Percentiles rank a stretch among this genome's conserved stretches.
Evolutionary conservation across 2,888 invertebrate genomes (phyloP).

Genomic region (Apamea sordens): DNA sequence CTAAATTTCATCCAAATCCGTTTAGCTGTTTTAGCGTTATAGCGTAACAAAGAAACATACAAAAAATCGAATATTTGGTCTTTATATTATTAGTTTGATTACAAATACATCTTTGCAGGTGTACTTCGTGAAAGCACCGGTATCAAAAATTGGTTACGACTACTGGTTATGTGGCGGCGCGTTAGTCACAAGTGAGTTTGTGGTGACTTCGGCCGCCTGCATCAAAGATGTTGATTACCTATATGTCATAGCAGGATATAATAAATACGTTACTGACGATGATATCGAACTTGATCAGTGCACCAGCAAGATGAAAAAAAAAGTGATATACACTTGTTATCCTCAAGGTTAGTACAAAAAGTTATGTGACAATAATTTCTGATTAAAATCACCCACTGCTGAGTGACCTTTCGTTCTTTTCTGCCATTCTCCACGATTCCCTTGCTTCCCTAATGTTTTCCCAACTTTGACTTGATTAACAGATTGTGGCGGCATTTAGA

Average conservation of each 20-base stretch:
- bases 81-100: neutral
- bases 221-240: slow-evolving; percentile 69
- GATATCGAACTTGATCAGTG: slow-evolving; percentile 70
- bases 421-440: neutral
- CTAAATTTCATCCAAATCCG: too few species aligned
- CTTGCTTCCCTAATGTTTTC: neutral
- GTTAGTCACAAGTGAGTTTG: slow-evolving; percentile 59
- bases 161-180: slow-evolving; percentile 74
- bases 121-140: slow-evolving; percentile 66
- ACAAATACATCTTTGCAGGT: slow-evolving; percentile 55
- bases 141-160: slow-evolving; percentile 58
- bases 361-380: neutral
- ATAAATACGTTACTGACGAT: slow-evolving; percentile 67
- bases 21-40: too few species aligned
- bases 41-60: too few species aligned
- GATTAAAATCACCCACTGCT: neutral
- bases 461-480: neutral
- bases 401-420: neutral
- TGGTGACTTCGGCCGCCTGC: slow-evolving; percentile 74
- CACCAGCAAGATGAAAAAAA: slow-evolving; percentile 72
- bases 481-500: too few species aligned
- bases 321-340: slow-evolving; percentile 57
- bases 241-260: slow-evolving; percentile 74
- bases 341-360: slow-evolving; percentile 31
- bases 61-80: neutral